A percentile compares a stretch with the other conserved stretches of the same genome.
These are phyloP conservation scores for Lacanobia oleracea DNA, from an alignment of 2,888 invertebrate genomes.

Conservation along the genomic window DNA sequence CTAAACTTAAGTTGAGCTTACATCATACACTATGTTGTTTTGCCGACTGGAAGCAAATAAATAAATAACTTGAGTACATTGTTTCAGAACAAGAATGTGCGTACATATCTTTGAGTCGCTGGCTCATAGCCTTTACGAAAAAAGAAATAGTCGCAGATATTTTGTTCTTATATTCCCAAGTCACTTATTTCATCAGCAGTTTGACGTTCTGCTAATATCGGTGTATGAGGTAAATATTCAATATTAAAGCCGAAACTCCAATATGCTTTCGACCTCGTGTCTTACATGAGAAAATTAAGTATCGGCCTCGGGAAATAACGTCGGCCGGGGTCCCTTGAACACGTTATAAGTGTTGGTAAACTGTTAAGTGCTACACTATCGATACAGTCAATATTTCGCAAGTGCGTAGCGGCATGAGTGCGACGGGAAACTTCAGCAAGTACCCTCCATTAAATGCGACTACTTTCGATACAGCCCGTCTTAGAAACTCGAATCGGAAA, in stretches of 20 bases:
- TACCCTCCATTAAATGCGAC: constrained; percentile 47
- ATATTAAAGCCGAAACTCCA: constrained; percentile 48
- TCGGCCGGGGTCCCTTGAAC: constrained; percentile 7
- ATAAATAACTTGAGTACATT: constrained; percentile 34
- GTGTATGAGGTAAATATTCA: constrained; percentile 45
- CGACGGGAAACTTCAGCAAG: constrained; percentile 46
- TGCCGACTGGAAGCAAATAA: constrained; percentile 20
- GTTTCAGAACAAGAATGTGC: constrained; percentile 29
- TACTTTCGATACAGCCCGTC: constrained; percentile 25
- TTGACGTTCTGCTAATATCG: constrained; percentile 42
- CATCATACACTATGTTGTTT: constrained; percentile 15
- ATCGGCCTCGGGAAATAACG: constrained; percentile 42
- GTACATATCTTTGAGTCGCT: constrained; percentile 28
- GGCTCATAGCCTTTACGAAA: constrained; percentile 28
- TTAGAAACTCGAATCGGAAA: constrained; percentile 42
- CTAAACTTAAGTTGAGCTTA: constrained; percentile 5
- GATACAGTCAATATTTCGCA: constrained; percentile 65
- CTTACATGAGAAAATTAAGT: constrained; percentile 49
- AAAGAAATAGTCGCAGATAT: constrained; percentile 30
- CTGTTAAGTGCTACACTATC: constrained; percentile 53
- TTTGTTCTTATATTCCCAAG: constrained; percentile 28
- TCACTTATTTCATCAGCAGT: constrained; percentile 41
- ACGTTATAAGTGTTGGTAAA: constrained; percentile 48
- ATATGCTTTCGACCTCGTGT: constrained; percentile 29
- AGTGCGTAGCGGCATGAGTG: constrained; percentile 47